phyloP scores from a whole-genome alignment of 1,140 invertebrate species.

The Leptopilina boulardi region DNA sequence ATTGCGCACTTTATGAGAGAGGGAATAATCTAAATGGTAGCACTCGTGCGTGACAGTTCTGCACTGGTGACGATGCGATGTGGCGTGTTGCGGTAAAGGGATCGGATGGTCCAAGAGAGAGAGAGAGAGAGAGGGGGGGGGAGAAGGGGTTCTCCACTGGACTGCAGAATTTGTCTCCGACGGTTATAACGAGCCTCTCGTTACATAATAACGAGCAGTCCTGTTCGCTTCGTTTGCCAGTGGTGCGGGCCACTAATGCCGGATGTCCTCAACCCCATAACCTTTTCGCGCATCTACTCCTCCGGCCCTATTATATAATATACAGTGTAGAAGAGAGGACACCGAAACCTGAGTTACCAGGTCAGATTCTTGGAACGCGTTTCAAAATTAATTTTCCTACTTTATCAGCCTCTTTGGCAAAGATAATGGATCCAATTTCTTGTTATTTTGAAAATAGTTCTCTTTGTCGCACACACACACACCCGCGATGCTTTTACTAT shows the following conservation, averaged over 20 bases:
- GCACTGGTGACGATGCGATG: slow-evolving; percentile 50
- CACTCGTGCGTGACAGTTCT: slow-evolving; percentile 55
- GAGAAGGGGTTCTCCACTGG: slow-evolving; percentile 46
- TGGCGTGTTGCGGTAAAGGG: slow-evolving; percentile 57
- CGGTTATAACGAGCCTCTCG: slow-evolving; percentile 73
- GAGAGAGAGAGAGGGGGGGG: no score
- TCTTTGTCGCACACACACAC: background rate
- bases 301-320: slow-evolving; percentile 54
- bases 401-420: slow-evolving; percentile 6
- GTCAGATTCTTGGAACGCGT: slow-evolving; percentile 56
- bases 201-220: slow-evolving; percentile 72
- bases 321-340: slow-evolving; percentile 63
- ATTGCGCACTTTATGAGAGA: slow-evolving; percentile 7
- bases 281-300: slow-evolving; percentile 61
- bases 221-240: slow-evolving; percentile 68
- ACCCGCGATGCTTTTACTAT: no score
- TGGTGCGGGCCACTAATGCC: slow-evolving; percentile 63
- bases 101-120: slow-evolving; percentile 46
- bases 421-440: slow-evolving; percentile 1
- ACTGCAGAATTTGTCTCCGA: slow-evolving; percentile 68
- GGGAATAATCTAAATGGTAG: slow-evolving; percentile 42
- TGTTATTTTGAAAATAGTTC: background rate
- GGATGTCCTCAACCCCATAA: slow-evolving; percentile 61
- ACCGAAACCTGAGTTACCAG: slow-evolving; percentile 66
- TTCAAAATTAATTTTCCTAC: slow-evolving; percentile 60